A percentile compares a stretch with the other conserved stretches of the same genome.
phyloP scores from a whole-genome alignment of 2,797 vertebrate species.

The Characodon lateralis region DNA sequence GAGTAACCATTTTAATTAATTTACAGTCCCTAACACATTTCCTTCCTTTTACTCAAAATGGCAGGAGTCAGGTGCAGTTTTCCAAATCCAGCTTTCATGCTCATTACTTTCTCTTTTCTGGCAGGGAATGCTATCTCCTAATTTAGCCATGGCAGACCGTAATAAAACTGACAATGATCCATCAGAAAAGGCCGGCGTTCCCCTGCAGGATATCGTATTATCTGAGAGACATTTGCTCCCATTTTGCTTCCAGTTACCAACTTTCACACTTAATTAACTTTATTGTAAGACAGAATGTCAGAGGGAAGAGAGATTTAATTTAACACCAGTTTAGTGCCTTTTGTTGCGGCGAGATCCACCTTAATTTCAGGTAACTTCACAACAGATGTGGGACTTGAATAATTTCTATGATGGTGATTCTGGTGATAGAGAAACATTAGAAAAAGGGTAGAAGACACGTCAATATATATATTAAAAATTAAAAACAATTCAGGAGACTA shows the following conservation, averaged over 20 bases:
- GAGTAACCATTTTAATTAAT: constrained; percentile 66
- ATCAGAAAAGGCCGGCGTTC: constrained; percentile 36
- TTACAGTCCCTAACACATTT: constrained; percentile 44
- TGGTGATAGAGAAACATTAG: background rate
- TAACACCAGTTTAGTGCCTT: background rate
- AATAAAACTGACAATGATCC: constrained; percentile 33
- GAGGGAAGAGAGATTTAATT: constrained; percentile 40
- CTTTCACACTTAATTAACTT: constrained; percentile 50
- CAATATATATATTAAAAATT: background rate
- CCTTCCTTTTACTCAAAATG: constrained; percentile 46
- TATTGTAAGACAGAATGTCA: constrained; percentile 28
- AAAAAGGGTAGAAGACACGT: background rate
- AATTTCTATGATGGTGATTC: background rate
- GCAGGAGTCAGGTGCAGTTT: constrained; percentile 58
- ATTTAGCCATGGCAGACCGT: constrained; percentile 25
- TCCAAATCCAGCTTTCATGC: constrained; percentile 22
- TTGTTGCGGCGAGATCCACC: background rate
- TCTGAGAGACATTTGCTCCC: constrained; percentile 54
- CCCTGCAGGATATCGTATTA: constrained; percentile 36
- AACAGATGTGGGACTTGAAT: background rate
- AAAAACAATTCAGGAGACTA: no score
- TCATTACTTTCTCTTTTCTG: constrained; percentile 11
- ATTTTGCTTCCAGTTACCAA: constrained; percentile 45
- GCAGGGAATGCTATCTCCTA: constrained; percentile 7
- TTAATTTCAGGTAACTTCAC: background rate